Conservation (phyloP, 2,113 vertebrate genomes). For the Pteruthius melanotis region DNA sequence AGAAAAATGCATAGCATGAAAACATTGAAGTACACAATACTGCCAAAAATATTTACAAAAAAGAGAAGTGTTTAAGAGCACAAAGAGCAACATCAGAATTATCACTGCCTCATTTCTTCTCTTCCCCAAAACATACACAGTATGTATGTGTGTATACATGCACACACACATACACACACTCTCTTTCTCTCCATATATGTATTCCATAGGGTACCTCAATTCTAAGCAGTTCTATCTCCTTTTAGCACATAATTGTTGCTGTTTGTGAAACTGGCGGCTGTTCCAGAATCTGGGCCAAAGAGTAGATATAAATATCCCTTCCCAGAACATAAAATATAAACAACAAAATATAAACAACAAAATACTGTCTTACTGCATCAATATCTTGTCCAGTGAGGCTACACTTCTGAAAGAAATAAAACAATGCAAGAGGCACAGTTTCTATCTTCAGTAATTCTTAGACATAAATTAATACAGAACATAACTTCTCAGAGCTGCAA, state of each 20-base stretch:
- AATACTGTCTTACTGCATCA: not conserved
- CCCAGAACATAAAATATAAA: slow-evolving; percentile 55
- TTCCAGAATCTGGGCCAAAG: slow-evolving; percentile 53
- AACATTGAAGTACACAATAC: not conserved
- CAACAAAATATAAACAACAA: too few species aligned
- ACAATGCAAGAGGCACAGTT: not conserved
- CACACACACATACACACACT: rapidly evolving
- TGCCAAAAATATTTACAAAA: not conserved
- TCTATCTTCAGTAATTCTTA: not conserved
- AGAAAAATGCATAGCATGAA: not conserved
- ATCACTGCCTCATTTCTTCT: not conserved
- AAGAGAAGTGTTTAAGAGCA: not conserved
- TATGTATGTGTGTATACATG: not conserved
- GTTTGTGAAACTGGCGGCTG: slow-evolving; percentile 14
- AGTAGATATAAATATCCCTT: slow-evolving; percentile 40
- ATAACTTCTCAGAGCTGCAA: not conserved
- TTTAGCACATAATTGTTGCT: slow-evolving; percentile 30
- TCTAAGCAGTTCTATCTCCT: not conserved
- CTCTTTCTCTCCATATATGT: not conserved
- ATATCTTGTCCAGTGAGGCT: not conserved
- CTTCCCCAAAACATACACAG: not conserved
- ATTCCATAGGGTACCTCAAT: not conserved
- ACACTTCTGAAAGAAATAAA: not conserved
- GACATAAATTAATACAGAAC: not conserved
- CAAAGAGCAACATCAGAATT: not conserved